Base-by-base conservation (phyloP, 1,140 invertebrate genomes). In the Drosophila punjabiensis region DNA sequence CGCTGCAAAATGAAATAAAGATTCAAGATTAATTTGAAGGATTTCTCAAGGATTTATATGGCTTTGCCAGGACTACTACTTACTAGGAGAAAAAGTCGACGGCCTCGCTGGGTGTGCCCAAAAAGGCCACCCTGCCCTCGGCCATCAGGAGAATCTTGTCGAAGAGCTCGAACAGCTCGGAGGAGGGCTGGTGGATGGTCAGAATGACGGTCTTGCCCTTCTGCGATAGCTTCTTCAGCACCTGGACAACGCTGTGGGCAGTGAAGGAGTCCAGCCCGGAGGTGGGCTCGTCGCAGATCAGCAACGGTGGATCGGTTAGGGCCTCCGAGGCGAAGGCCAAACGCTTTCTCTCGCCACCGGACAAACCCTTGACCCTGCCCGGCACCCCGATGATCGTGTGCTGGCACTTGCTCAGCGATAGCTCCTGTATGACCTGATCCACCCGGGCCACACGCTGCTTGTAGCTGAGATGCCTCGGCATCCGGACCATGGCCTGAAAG, bases 251-350 rank as follows among this genome's bases (percentile, higher is more conserved):
- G 92, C 98, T 99, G 93, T 96, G 95, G 0, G 95, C 99, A 96
- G 97, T 97, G 75, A 96, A 97, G 0, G 97, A 97, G 92, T 98
- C 97, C 52, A 98, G 93, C 9, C 97, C 97, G 0, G 96, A 99
- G 0, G 99, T 99, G 3, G 98, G 98, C 92, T 99, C 99, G 92
- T 99, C 99, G 93, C 98, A 99, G 91, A 99, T 98, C 95, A 99
- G 95, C 39, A 99, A 93, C 3, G 98, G 96, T 4, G 99, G 98
- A 94, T 99, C 97, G 0, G 98, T 99, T 24, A 99, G 94, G 53
- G 98, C 97, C 94, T 99, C 98, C 1, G 98, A 97, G 33, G 98
- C 98, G 93, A 99, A 99, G 0, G 98, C 96, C n/a, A 99, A 93
- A 79, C 98, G 95, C 93, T 99, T 99, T 94, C 96, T 97, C 94